Evolutionary conservation across 2,888 invertebrate genomes (phyloP).

Genomic region (Pristionchus mayeri): DNA sequence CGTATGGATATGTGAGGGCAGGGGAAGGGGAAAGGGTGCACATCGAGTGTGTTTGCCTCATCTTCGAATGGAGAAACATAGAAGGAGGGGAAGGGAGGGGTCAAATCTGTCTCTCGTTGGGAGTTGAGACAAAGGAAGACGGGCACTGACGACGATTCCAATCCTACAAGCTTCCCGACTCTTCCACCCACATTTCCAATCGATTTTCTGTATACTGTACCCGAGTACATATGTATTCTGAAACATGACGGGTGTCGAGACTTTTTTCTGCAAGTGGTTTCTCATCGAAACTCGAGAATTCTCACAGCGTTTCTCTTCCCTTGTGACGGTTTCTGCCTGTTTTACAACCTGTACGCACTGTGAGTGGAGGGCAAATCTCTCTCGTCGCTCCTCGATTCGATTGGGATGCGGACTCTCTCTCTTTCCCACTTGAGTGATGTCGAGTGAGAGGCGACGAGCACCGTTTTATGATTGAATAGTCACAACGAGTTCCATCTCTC

Average conservation of each 20-base stretch:
- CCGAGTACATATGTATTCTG: background rate
- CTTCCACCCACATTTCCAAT: too few relatives aligned
- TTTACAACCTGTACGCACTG: constrained; percentile 20
- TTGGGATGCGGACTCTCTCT: constrained; percentile 10
- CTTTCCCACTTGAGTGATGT: constrained; percentile 29
- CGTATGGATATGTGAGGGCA: background rate
- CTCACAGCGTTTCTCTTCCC: background rate
- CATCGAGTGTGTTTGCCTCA: constrained; percentile 35
- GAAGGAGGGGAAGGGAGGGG: background rate
- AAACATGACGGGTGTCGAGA: background rate
- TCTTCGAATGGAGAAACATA: background rate
- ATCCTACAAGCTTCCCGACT: constrained; percentile 12
- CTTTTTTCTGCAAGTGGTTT: background rate
- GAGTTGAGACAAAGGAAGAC: constrained; percentile 36
- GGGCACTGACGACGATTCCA: background rate
- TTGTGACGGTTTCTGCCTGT: background rate
- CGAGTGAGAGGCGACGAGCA: constrained; percentile 13
- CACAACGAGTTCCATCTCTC: constrained; percentile 14
- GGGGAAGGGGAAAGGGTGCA: constrained; percentile 18
- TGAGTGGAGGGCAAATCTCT: background rate
- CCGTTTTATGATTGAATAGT: constrained; percentile 42
- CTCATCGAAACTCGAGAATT: background rate
- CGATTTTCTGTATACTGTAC: background rate
- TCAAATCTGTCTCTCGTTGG: constrained; percentile 14
- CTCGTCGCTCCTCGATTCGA: constrained; percentile 33